These are phyloP conservation scores for Molothrus ater DNA, from an alignment of 2,797 vertebrate species.

Conservation along the genomic window DNA sequence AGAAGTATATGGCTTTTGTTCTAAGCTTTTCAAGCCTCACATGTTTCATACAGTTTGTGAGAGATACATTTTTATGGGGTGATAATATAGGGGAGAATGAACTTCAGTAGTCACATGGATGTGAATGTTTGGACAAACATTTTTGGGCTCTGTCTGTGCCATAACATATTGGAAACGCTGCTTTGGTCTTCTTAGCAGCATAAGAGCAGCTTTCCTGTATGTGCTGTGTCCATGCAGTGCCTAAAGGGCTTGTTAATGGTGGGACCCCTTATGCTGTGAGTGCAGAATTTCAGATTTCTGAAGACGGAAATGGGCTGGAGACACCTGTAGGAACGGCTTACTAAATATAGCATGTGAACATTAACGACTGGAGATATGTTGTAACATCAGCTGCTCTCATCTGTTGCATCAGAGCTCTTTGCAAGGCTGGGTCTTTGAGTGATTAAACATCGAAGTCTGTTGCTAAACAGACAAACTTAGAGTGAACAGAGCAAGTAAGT, in stretches of 20 bases:
- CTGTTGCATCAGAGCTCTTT: neutral
- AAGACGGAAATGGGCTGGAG: neutral
- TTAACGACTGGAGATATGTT: neutral
- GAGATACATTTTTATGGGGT: too few relatives aligned
- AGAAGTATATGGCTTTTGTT: neutral
- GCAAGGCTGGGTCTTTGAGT: neutral
- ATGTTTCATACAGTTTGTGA: too few relatives aligned
- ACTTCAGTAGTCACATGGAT: neutral
- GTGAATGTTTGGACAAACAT: conserved; percentile 23
- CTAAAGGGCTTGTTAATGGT: neutral
- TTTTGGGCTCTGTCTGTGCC: conserved; percentile 7
- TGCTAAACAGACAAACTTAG: neutral
- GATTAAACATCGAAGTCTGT: neutral
- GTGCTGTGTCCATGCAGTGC: neutral
- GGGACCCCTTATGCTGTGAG: neutral
- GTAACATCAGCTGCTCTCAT: neutral
- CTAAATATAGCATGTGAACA: neutral
- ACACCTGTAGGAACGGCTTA: neutral
- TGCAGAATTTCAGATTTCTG: neutral
- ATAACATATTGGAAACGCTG: neutral
- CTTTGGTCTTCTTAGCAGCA: neutral
- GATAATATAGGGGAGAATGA: neutral
- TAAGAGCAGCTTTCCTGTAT: conserved; percentile 47
- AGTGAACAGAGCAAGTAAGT: neutral
- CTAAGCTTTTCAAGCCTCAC: too few relatives aligned